phyloP scores from a whole-genome alignment of 2,113 vertebrate genomes.

The Callaeas wilsoni region DNA sequence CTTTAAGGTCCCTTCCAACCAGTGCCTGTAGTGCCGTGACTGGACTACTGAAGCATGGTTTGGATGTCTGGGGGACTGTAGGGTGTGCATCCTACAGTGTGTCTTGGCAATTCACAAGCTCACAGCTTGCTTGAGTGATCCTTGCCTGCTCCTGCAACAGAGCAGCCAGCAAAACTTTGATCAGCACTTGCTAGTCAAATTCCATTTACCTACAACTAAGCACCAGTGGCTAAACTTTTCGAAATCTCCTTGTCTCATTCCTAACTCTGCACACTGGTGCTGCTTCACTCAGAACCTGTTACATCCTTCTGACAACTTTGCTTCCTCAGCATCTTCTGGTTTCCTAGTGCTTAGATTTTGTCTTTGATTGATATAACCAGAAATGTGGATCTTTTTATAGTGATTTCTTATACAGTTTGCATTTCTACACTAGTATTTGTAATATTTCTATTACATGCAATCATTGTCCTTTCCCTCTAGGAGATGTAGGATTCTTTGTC shows the following conservation, averaged over 20 bases:
- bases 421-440: not conserved
- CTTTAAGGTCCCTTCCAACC: not conserved
- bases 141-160: not conserved
- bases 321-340: not conserved
- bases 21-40: not conserved
- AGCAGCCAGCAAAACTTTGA: not conserved
- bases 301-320: not conserved
- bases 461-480: not conserved
- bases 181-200: not conserved
- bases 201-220: not conserved
- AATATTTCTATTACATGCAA: not conserved
- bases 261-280: not conserved
- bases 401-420: not conserved
- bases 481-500: not conserved
- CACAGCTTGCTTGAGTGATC: not conserved
- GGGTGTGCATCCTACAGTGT: not conserved
- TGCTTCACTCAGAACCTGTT: not conserved
- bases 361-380: not conserved
- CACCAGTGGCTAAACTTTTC: not conserved
- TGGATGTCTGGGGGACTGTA: not conserved
- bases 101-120: not conserved
- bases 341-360: not conserved
- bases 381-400: not conserved
- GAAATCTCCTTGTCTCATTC: not conserved
- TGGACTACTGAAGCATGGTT: not conserved